phyloP scores from a whole-genome alignment of 2,888 invertebrate genomes.

The Cinara cedri region DNA sequence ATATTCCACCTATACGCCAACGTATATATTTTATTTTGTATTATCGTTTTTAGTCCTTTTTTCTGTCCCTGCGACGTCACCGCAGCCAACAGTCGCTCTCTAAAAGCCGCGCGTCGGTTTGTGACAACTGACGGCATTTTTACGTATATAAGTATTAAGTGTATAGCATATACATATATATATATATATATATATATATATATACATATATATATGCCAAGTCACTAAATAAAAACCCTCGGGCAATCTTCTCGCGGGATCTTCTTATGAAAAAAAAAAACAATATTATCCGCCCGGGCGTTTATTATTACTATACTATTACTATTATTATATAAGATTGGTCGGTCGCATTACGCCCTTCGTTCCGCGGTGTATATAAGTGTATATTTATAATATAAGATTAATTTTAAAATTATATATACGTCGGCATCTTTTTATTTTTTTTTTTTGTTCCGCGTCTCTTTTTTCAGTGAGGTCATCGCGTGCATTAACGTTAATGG shows the following conservation, averaged over 20 bases:
- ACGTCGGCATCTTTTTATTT: conserved; percentile 22
- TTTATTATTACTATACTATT: conserved; percentile 11
- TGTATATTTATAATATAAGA: conserved; percentile 11
- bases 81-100: background rate
- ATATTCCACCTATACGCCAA: conserved; percentile 4
- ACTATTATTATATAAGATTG: conserved; percentile 12
- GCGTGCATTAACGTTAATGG: conserved; percentile 54
- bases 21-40: background rate
- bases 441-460: background rate
- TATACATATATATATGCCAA: conserved; percentile 34
- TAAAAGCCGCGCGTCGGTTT: background rate
- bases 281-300: conserved; percentile 28
- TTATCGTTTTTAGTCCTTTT: background rate
- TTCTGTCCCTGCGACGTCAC: conserved; percentile 30
- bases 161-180: too few species aligned
- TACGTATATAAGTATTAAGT: too few species aligned
- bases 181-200: too few species aligned
- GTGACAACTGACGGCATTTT: conserved; percentile 46
- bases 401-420: conserved; percentile 44
- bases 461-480: conserved; percentile 19
- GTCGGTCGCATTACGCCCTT: conserved; percentile 19
- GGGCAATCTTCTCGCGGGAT: conserved; percentile 30
- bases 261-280: conserved; percentile 35
- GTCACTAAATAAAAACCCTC: conserved; percentile 35
- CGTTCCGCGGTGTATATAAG: background rate